Evolutionary conservation across 2,113 vertebrate species (phyloP), one percentile per base, ranked within the genome.

Genomic region (Hystrix brachyura): DNA sequence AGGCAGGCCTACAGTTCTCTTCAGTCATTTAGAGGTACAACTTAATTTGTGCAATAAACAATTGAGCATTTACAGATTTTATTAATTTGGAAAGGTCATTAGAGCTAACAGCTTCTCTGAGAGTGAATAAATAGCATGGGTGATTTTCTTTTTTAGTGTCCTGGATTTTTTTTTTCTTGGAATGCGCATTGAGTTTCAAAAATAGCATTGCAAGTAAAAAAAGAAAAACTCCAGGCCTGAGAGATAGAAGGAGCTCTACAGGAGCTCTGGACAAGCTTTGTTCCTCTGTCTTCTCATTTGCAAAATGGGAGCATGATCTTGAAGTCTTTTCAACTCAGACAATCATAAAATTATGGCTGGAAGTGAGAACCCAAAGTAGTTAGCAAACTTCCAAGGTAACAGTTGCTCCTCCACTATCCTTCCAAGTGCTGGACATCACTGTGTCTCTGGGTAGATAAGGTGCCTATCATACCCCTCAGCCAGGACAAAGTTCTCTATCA

Each of bases 81-180:
- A 86, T 83, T 95, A 90, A 97, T 76, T 78, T 29, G 78, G 34
- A 74, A 91, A 97, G 95, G 78, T 94, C 94, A 96, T 87, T 87
- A 94, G 65, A 86, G 48, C 25, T 92, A n/a, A 18, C 23, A 53
- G n/a, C 27, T 59, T 71, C 53, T 89, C 81, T 64, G 87, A 90
- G 5, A 88, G 51, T 91, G 85, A 74, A 93, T 93, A 97, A 94
- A 84, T 57, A 89, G 32, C 64, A 60, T 3, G 7, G 3, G 72
- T 34, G 51, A 86, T 72, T 65, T 65, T 94, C 38, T 38, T 72
- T 96, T 76, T 72, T 27, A 62, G 34, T 32, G 76, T 78, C 38
- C 62, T 78, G 83, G 48, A 15, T 65, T 29, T 65, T 96, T 78
- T 29, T 34, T 78, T 29, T 34, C 69, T 94, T 72, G 38, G 81